Evolutionary conservation across 1,140 invertebrate species (phyloP).

Genomic region (Orchestia grillus): DNA sequence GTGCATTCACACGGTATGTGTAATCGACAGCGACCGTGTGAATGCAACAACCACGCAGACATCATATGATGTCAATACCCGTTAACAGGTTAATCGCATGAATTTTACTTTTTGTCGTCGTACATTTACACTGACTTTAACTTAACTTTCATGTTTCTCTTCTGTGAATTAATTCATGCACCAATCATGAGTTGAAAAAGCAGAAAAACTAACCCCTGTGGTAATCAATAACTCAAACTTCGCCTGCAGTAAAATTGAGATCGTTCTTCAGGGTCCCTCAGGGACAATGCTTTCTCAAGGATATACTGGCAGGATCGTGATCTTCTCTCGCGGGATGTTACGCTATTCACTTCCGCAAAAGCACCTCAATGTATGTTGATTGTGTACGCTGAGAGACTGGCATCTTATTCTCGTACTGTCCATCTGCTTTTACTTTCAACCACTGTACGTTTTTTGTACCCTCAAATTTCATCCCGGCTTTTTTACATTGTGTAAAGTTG

Average conservation of each 20-base stretch:
- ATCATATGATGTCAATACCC: too few species aligned
- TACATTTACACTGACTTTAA: background rate
- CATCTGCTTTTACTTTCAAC: background rate
- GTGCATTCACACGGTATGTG: too few species aligned
- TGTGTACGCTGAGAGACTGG: background rate
- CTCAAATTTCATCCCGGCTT: background rate
- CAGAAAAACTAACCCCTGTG: background rate
- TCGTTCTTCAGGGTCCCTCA: background rate
- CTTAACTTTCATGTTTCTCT: background rate
- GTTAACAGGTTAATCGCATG: too few species aligned
- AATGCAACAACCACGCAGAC: too few species aligned
- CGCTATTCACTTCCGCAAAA: background rate
- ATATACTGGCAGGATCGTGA: background rate
- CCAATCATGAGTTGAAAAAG: background rate
- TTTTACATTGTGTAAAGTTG: background rate
- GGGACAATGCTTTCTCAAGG: background rate
- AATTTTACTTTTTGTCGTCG: background rate
- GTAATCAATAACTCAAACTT: background rate
- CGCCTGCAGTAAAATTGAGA: background rate
- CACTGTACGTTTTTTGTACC: background rate
- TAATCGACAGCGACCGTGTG: too few species aligned
- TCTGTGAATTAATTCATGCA: background rate
- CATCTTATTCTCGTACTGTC: background rate
- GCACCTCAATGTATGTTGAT: background rate
- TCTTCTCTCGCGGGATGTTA: background rate